These are phyloP conservation scores for Scaptomyza caliginosa DNA, from an alignment of 2,888 invertebrate species.

Conservation along the genomic window DNA sequence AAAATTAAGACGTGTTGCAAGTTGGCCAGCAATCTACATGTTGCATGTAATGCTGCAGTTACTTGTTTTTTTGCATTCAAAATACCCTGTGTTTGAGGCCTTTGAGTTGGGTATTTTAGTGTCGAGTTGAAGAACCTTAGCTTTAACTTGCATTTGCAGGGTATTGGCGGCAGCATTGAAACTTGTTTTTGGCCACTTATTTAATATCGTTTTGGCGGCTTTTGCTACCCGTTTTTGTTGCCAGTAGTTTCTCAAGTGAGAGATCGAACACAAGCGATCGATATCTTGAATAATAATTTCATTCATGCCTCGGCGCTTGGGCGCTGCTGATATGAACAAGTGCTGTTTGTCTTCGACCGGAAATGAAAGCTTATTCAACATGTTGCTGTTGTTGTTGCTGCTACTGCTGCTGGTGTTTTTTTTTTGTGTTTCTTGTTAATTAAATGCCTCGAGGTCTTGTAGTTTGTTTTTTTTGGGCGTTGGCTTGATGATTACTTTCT, in stretches of 20 bases:
- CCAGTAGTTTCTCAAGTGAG: constrained; percentile 39
- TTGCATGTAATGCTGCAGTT: constrained; percentile 12
- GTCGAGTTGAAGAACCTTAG: background rate
- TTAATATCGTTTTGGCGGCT: constrained; percentile 18
- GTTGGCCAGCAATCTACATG: no score
- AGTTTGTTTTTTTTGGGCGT: constrained; percentile 41
- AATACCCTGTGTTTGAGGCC: background rate
- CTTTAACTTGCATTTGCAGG: background rate
- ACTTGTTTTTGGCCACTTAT: background rate
- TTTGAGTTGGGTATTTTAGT: background rate
- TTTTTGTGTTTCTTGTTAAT: constrained; percentile 64
- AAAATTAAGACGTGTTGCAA: constrained; percentile 20
- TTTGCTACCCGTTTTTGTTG: constrained; percentile 32
- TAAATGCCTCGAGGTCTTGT: constrained; percentile 60
- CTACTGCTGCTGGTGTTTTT: background rate
- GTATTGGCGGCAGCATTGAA: background rate
- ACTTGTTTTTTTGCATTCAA: constrained; percentile 14
- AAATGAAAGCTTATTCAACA: constrained; percentile 74
- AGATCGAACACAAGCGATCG: constrained; percentile 63
- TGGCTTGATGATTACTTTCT: constrained; percentile 31
- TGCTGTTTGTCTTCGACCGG: constrained; percentile 52
- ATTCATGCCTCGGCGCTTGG: constrained; percentile 66
- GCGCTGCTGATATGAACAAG: constrained; percentile 41
- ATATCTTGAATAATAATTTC: constrained; percentile 78
- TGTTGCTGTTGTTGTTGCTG: constrained; percentile 29